phyloP scores from a whole-genome alignment of 2,888 invertebrate species.

The Ichneumon xanthorius region DNA sequence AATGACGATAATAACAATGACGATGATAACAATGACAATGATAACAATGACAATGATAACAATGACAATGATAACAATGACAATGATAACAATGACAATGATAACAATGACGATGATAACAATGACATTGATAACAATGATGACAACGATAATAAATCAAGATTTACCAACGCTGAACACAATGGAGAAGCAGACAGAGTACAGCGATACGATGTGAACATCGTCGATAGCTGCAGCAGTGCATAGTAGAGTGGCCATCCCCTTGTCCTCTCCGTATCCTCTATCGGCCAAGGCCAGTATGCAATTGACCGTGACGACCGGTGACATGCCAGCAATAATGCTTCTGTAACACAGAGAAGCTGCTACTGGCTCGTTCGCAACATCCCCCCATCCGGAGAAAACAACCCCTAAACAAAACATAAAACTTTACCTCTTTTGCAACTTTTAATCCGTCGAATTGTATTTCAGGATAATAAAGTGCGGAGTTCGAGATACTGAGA shows the following conservation, averaged over 20 bases:
- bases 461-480: neutral
- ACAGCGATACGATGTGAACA: conserved; percentile 91
- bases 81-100: too few relatives aligned
- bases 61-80: too few relatives aligned
- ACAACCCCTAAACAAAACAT: neutral
- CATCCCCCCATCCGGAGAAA: neutral
- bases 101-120: too few relatives aligned
- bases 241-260: conserved; percentile 91
- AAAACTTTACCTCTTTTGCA: neutral
- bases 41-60: too few relatives aligned
- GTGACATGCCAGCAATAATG: conserved; percentile 81
- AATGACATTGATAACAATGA: too few relatives aligned
- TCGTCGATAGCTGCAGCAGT: conserved; percentile 91
- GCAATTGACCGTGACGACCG: conserved; percentile 81
- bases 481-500: neutral
- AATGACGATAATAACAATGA: too few relatives aligned
- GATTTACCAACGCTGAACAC: conserved; percentile 87
- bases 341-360: conserved; percentile 71
- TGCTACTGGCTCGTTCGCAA: neutral
- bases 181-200: conserved; percentile 89
- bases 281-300: conserved; percentile 84
- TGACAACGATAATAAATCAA: neutral
- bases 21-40: too few relatives aligned
- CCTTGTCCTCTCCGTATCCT: conserved; percentile 90
- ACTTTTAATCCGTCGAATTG: neutral